A percentile compares a stretch with the other conserved stretches of the same genome.
Conservation (phyloP, 1,140 invertebrate species). For the Apolygus lucorum region DNA sequence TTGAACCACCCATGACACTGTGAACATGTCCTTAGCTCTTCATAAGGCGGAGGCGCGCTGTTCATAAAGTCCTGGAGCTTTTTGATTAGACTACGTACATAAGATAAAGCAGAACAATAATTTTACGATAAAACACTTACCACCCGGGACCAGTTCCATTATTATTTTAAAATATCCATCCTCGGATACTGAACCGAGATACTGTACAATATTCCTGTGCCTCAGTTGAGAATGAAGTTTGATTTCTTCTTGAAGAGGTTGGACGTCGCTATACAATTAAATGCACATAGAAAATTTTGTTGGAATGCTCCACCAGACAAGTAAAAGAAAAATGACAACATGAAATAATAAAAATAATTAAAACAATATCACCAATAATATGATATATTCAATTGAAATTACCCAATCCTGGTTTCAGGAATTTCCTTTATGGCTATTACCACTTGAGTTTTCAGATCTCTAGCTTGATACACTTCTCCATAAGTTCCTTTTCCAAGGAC, state of each 20-base stretch:
- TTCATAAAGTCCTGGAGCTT: too few species aligned
- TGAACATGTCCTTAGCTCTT: background rate
- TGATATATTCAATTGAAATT: conserved; percentile 26
- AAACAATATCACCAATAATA: conserved; percentile 14
- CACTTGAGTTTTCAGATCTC: conserved; percentile 90
- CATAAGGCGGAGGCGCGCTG: too few species aligned
- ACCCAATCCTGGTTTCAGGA: conserved; percentile 86
- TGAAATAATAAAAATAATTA: background rate
- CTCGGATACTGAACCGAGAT: conserved; percentile 90
- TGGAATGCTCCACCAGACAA: too few species aligned
- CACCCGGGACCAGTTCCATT: conserved; percentile 95
- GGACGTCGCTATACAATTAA: conserved; percentile 62
- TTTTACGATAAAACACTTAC: too few species aligned
- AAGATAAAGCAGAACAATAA: too few species aligned
- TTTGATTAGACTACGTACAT: too few species aligned
- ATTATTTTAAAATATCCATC: conserved; percentile 96
- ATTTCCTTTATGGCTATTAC: conserved; percentile 97
- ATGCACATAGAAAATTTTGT: too few species aligned
- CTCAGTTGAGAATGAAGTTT: conserved; percentile 91
- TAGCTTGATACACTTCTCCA: conserved; percentile 88
- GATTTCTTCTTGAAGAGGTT: conserved; percentile 97
- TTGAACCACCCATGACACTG: background rate
- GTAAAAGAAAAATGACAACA: too few species aligned
- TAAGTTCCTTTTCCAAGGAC: conserved; percentile 93
- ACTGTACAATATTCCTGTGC: conserved; percentile 96